These are phyloP conservation scores for Malthinus seriepunctatus DNA, from an alignment of 2,888 invertebrate species.

Conservation along the genomic window DNA sequence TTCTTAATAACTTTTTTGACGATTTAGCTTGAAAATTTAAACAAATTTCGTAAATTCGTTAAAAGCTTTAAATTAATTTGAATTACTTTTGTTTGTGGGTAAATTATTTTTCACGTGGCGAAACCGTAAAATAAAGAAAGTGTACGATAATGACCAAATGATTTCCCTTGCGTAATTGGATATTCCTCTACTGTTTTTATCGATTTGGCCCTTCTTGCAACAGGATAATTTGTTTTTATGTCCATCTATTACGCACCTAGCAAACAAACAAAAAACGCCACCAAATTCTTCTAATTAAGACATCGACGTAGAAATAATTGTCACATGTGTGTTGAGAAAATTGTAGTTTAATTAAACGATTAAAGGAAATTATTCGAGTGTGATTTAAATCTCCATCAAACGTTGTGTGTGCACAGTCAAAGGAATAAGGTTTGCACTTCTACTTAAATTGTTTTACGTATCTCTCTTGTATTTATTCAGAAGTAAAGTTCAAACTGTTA, in stretches of 20 bases:
- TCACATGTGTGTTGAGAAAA: not conserved
- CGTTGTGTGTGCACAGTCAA: no score
- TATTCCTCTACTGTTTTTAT: slow-evolving; percentile 14
- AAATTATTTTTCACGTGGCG: slow-evolving; percentile 7
- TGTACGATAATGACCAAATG: slow-evolving; percentile 16
- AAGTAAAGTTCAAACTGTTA: no score
- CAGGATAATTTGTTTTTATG: slow-evolving; percentile 14
- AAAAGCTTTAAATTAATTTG: not conserved
- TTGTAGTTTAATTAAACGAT: not conserved
- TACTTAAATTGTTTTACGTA: no score
- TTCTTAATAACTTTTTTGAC: no score
- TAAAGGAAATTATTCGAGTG: not conserved
- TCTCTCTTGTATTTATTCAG: no score
- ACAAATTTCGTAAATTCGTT: not conserved
- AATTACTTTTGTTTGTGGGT: not conserved
- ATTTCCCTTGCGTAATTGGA: slow-evolving; percentile 21
- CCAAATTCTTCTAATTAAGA: not conserved
- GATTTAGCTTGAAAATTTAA: no score
- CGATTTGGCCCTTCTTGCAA: slow-evolving; percentile 12
- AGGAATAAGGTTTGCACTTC: no score
- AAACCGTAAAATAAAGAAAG: slow-evolving; percentile 15
- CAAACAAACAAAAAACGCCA: not conserved
- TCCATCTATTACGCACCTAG: slow-evolving; percentile 1
- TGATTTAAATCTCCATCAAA: no score
- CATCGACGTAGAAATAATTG: not conserved